These are phyloP conservation scores for Tinea pellionella DNA, from an alignment of 2,888 invertebrate species.

Conservation along the genomic window DNA sequence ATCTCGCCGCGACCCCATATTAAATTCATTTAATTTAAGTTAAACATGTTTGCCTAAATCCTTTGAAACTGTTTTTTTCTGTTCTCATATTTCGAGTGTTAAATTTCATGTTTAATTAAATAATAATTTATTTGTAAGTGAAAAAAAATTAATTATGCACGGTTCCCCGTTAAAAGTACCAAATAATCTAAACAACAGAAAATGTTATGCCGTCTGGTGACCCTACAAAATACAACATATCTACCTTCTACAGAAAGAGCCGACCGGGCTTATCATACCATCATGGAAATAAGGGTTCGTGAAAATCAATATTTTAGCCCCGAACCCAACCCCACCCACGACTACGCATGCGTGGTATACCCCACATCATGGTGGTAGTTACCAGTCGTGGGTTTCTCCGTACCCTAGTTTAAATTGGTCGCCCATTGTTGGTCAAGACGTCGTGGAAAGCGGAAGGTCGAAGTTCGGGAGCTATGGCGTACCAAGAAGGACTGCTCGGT, in stretches of 20 bases:
- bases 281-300: slow-evolving; percentile 50
- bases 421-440: slow-evolving; percentile 44
- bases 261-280: slow-evolving; percentile 47
- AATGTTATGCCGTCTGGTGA: not conserved
- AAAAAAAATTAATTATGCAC: too few species aligned
- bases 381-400: slow-evolving; percentile 38
- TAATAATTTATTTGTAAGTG: too few species aligned
- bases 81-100: too few species aligned
- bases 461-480: slow-evolving; percentile 11
- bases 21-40: too few species aligned
- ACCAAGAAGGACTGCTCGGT: not conserved
- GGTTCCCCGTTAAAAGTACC: too few species aligned
- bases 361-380: slow-evolving; percentile 50
- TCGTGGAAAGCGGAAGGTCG: slow-evolving; percentile 23
- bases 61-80: too few species aligned
- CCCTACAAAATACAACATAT: slow-evolving; percentile 33
- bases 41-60: too few species aligned
- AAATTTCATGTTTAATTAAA: too few species aligned
- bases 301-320: slow-evolving; percentile 49
- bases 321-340: slow-evolving; percentile 38
- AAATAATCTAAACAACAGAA: too few species aligned
- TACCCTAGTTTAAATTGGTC: slow-evolving; percentile 36
- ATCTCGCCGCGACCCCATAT: too few species aligned
- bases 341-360: slow-evolving; percentile 55
- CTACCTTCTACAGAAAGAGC: slow-evolving; percentile 37